A percentile compares a stretch with the other conserved stretches of the same genome.
Conservation (phyloP, 1,140 invertebrate genomes). For the Zophobas atratus region DNA sequence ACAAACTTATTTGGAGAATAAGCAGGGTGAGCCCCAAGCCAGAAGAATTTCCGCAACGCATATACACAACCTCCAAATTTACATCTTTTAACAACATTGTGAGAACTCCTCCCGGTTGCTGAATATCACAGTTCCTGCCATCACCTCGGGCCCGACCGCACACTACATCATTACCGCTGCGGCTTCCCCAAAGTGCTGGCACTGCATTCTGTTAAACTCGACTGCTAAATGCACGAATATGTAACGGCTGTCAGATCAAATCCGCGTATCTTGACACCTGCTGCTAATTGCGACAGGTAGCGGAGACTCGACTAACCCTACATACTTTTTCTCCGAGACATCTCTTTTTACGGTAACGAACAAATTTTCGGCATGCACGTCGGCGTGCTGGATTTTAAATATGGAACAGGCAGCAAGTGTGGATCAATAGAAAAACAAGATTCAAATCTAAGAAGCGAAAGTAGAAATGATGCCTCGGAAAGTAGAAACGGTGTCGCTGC, state of each 20-base stretch:
- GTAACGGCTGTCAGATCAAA: slow-evolving; percentile 49
- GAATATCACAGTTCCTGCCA: slow-evolving; percentile 54
- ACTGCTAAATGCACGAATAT: slow-evolving; percentile 52
- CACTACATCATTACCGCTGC: slow-evolving; percentile 57
- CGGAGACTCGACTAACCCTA: too few relatives aligned
- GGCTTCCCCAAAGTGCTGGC: slow-evolving; percentile 51
- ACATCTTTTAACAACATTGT: slow-evolving; percentile 57
- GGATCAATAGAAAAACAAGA: too few relatives aligned
- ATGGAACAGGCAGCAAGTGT: too few relatives aligned
- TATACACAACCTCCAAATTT: slow-evolving; percentile 53
- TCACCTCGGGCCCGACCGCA: slow-evolving; percentile 53
- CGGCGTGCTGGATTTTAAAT: too few relatives aligned
- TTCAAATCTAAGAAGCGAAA: too few relatives aligned
- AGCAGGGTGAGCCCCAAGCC: slow-evolving; percentile 38
- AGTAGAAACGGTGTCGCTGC: too few relatives aligned
- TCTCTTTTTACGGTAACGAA: too few relatives aligned
- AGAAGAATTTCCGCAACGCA: slow-evolving; percentile 50
- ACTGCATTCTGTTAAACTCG: slow-evolving; percentile 49
- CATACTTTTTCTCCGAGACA: too few relatives aligned
- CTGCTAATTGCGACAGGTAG: slow-evolving; percentile 44
- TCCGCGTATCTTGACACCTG: slow-evolving; percentile 37
- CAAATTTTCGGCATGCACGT: too few relatives aligned
- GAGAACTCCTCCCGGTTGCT: slow-evolving; percentile 51
- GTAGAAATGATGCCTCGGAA: too few relatives aligned
- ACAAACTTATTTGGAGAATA: slow-evolving; percentile 48